Percentiles rank a stretch among this genome's conserved stretches.
Conservation (phyloP, 2,113 vertebrate genomes). For the Diphyllodes magnificus region DNA sequence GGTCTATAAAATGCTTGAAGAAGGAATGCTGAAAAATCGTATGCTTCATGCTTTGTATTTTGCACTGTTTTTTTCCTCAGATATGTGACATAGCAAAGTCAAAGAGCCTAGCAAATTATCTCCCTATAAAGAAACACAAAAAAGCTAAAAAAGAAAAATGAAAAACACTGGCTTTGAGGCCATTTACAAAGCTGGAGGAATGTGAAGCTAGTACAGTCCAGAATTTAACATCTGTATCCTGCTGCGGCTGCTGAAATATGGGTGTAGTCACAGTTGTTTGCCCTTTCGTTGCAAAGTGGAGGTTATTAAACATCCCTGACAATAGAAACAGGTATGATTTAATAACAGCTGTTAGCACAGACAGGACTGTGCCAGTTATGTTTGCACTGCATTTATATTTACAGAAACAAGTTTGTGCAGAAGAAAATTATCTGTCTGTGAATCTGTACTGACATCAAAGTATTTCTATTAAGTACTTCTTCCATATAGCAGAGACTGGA, state of each 20-base stretch:
- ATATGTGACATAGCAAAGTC: neutral
- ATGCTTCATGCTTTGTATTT: neutral
- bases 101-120: neutral
- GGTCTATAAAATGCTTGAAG: neutral
- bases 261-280: slow-evolving; percentile 10
- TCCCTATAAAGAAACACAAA: neutral
- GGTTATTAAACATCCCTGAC: slow-evolving; percentile 27
- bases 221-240: slow-evolving; percentile 24
- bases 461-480: neutral
- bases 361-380: neutral
- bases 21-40: neutral
- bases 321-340: slow-evolving; percentile 30
- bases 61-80: neutral
- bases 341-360: slow-evolving; percentile 31
- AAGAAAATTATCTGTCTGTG: slow-evolving; percentile 27
- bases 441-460: slow-evolving; percentile 24
- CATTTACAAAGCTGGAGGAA: neutral
- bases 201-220: neutral
- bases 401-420: slow-evolving; percentile 41
- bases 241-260: slow-evolving; percentile 10
- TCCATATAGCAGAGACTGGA: neutral
- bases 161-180: neutral
- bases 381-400: slow-evolving; percentile 24
- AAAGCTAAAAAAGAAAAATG: neutral
- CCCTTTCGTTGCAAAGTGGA: neutral